Base-by-base conservation (phyloP, 2,797 vertebrate genomes). In the Argentina silus region DNA sequence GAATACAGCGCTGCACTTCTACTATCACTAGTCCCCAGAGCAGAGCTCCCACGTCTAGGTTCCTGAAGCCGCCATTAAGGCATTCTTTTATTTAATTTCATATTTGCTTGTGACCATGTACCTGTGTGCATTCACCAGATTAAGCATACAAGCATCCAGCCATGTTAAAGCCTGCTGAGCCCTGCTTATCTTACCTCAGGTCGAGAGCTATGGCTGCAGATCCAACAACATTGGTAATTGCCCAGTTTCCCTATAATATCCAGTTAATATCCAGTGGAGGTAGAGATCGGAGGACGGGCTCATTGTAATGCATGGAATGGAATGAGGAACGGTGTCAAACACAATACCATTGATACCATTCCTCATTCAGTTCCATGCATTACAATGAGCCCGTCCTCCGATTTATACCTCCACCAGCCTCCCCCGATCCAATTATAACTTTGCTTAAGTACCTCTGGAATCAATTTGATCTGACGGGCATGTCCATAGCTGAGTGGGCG, bases 381-480 rank as follows among this genome's bases (percentile, higher is more conserved):
- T 36, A 36, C 27, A 36, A 36, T 36, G 27, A 36, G 27, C 27
- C 27, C 27, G 27, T 36, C 27, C 4, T 36, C 27, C 27, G 27
- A 36, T 36, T 36, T 36, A 36, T 36, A 36, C 27, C 27, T 36
- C 27, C 27, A 2, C 27, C 27, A 36, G 27, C 27, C 27, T 36
- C 27, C 27, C 27, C 27, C 4, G 27, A 50, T 67, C 55, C 72
- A 67, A 59, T 73, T 59, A 43, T 14, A 59, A 56, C 60, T 50
- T 48, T 44, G 23, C 64, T 66, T 47, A 77, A 66, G 61, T 48
- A 69, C 74, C 73, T 72, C 53, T 43, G 66, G 67, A 81, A 83
- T 76, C 71, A n/a, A 15, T 61, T 50, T 61, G 53, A 83, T 82
- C 56, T 80, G 76, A 81, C 69, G 70, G 67, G 43, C 27, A 36